Base-by-base conservation (phyloP, 2,113 vertebrate genomes). In the Percina caprodes region DNA sequence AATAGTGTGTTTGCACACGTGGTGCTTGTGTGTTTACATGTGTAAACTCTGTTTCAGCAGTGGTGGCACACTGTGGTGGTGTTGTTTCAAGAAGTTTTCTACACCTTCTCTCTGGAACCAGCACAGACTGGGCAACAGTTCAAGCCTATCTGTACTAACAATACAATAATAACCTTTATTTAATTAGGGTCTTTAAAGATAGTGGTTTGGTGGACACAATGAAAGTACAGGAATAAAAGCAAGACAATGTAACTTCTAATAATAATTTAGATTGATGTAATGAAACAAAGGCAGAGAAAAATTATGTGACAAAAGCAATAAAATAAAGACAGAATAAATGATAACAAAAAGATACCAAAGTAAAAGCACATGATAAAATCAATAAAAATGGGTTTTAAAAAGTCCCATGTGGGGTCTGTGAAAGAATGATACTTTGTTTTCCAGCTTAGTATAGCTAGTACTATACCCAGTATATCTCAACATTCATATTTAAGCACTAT, bases 11-110 rank as follows among this genome's bases (percentile, higher is more conserved):
- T 23, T 80, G 58, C 45, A 18, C 19, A 60, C 19, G n/a, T 48
- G 58, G 13, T 54, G 48, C 33, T 19, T 67, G 19, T 65, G 19
- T 65, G 49, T 58, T 33, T 26, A 26, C 24, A 56, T 49, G 13
- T 49, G 48, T 68, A n/a, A n/a, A n/a, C n/a, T n/a, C 21, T 21
- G 81, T 56, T 49, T 80, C 9, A 54, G 21, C 9, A 54, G 21
- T 77, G 42, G 58, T 54, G 18, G 66, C 68, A 84, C 74, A 86
- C 70, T 68, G 80, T 0, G 6, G 63, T 63, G 60, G 77, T 69
- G 77, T 70, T 51, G 54, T 66, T 77, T 77, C 30, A 21, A 46
- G 33, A 87, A 74, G 55, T 12, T 19, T 6, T 54, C 63, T 82
- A 59, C 26, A 58, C 67, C 56, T 42, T 70, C 55, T 67, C 63